These are phyloP conservation scores for Albula goreensis DNA, from an alignment of 2,113 vertebrate genomes.

Conservation along the genomic window DNA sequence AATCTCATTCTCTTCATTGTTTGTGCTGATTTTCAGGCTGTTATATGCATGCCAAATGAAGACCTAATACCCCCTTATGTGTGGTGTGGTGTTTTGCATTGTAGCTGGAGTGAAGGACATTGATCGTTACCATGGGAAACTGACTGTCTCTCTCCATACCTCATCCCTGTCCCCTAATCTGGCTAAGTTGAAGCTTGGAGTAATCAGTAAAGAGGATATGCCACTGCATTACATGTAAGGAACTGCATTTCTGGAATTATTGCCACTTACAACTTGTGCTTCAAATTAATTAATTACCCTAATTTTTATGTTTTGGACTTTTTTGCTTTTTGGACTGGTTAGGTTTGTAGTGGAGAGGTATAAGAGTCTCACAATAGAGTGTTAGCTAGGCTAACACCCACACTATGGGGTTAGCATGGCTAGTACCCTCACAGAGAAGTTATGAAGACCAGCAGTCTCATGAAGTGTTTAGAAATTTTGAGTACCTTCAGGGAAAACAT, in stretches of 20 bases:
- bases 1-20: not conserved
- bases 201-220: constrained; percentile 85
- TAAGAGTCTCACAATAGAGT: too few relatives aligned
- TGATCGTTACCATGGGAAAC: constrained; percentile 92
- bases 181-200: constrained; percentile 81
- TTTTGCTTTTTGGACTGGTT: too few relatives aligned
- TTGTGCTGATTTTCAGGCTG: not conserved
- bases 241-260: not conserved
- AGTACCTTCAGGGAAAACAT: too few relatives aligned
- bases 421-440: too few relatives aligned
- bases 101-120: constrained; percentile 91
- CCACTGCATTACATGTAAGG: constrained; percentile 87
- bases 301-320: too few relatives aligned
- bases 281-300: too few relatives aligned
- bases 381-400: too few relatives aligned
- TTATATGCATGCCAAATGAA: not conserved
- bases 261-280: too few relatives aligned
- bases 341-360: too few relatives aligned
- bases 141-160: constrained; percentile 82
- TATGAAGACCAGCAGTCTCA: too few relatives aligned
- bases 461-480: too few relatives aligned
- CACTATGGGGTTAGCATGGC: too few relatives aligned
- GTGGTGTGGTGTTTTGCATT: constrained; percentile 18
- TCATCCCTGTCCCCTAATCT: constrained; percentile 76
- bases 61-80: not conserved